Evolutionary conservation across 2,888 invertebrate genomes (phyloP), one percentile per base, ranked within the genome.

Genomic region (Mesorhabditis spiculigera): DNA sequence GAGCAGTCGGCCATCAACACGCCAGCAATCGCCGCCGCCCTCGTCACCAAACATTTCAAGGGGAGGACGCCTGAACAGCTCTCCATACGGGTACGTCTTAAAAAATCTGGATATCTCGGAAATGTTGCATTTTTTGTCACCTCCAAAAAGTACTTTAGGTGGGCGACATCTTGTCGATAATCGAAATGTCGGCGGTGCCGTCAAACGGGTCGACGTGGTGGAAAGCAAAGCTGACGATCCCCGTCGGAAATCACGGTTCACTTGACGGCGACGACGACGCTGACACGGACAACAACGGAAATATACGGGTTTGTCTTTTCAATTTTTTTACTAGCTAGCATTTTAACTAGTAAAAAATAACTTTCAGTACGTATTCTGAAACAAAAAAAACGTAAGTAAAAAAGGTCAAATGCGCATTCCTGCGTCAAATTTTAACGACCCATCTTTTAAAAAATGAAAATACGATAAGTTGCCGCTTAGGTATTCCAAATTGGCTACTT

Each of bases 101-200:
- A n/a, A n/a, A n/a, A n/a, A n/a, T n/a, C n/a, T n/a, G n/a, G n/a
- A n/a, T n/a, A n/a, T n/a, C n/a, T n/a, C n/a, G n/a, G n/a, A n/a
- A n/a, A n/a, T n/a, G n/a, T n/a, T n/a, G n/a, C n/a, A n/a, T n/a
- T n/a, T n/a, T n/a, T n/a, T n/a, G n/a, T n/a, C n/a, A n/a, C n/a
- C n/a, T n/a, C n/a, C n/a, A n/a, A n/a, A n/a, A n/a, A n/a, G n/a
- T n/a, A n/a, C n/a, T n/a, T n/a, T n/a, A n/a, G 91, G 93, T 95
- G 44, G 97, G 97, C 70, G 97, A 97, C 86, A 96, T 97, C 92
- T 94, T 97, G 82, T 95, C 95, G 5, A 95, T 97, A 78, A 97
- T 97, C 81, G 97, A 97, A 87, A 97, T 96, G 95, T 95, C 95
- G 72, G 92, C 94, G 0, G 93, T 93, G 69, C 95, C 95, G 87